Evolutionary conservation across 2,888 invertebrate species (phyloP).

Genomic region (Seira ritae): DNA sequence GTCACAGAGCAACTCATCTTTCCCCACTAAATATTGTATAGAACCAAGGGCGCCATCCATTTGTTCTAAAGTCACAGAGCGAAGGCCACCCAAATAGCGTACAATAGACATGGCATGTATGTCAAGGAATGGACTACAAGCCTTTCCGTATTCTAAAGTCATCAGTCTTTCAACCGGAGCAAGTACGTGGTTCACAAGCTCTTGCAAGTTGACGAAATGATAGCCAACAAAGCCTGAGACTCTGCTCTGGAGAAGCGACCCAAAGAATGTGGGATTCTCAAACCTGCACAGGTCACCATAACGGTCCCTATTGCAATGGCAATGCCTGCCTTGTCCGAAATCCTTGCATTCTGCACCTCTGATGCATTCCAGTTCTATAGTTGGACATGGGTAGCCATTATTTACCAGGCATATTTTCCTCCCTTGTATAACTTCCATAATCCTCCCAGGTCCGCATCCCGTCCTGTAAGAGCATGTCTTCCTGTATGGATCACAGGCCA

Average conservation of each 20-base stretch:
- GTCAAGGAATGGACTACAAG: constrained; percentile 10
- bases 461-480: not conserved
- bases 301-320: not conserved
- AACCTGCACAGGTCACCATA: constrained; percentile 28
- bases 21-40: constrained; percentile 19
- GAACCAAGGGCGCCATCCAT: not conserved
- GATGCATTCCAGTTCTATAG: constrained; percentile 15
- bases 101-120: not conserved
- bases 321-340: constrained; percentile 33
- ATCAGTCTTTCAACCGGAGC: constrained; percentile 25
- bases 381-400: constrained; percentile 39
- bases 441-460: constrained; percentile 23
- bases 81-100: constrained; percentile 11
- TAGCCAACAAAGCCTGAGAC: constrained; percentile 29
- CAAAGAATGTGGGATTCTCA: constrained; percentile 20
- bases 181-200: constrained; percentile 26
- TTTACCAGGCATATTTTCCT: constrained; percentile 5
- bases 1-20: constrained; percentile 25
- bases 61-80: not conserved
- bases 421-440: not conserved
- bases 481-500: constrained; percentile 34
- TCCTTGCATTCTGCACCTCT: constrained; percentile 25
- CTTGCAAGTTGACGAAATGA: constrained; percentile 29
- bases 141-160: constrained; percentile 2
- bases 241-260: constrained; percentile 16